These are phyloP conservation scores for Willisornis vidua DNA, from an alignment of 2,113 vertebrate genomes.

Conservation along the genomic window DNA sequence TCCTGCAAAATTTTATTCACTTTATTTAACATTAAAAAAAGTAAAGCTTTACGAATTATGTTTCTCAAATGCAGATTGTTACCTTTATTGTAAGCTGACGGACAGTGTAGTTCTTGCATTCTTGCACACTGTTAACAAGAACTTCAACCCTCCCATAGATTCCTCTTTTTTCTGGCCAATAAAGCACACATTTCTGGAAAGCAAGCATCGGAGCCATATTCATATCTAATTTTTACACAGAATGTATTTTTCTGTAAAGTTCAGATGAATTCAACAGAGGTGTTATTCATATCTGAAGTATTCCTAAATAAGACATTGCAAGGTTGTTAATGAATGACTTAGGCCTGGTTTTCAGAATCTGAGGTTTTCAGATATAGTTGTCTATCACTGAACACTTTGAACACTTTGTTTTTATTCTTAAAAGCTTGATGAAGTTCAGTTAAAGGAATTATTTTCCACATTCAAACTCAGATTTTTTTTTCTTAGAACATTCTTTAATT, in stretches of 20 bases:
- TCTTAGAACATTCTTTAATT: background rate
- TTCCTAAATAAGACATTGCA: background rate
- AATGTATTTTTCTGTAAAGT: background rate
- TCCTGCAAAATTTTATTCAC: background rate
- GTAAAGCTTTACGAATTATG: background rate
- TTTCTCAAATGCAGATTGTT: conserved; percentile 32
- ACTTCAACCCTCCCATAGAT: conserved; percentile 95
- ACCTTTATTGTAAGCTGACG: conserved; percentile 92
- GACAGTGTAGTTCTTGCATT: conserved; percentile 89
- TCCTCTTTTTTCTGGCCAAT: conserved; percentile 96
- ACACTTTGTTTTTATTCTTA: background rate
- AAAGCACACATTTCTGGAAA: conserved; percentile 93
- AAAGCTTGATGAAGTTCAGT: background rate
- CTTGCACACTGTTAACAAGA: conserved; percentile 82
- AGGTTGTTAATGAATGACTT: background rate
- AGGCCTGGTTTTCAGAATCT: background rate
- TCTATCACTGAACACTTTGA: background rate
- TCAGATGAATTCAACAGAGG: background rate
- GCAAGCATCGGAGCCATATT: background rate
- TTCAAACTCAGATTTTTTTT: background rate
- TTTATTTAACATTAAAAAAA: background rate
- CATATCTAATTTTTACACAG: background rate
- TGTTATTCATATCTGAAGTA: background rate
- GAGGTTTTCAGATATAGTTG: background rate
- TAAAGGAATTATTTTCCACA: background rate